Base-by-base conservation (phyloP, 2,888 invertebrate genomes). In the Cremastobaeus sp. region DNA sequence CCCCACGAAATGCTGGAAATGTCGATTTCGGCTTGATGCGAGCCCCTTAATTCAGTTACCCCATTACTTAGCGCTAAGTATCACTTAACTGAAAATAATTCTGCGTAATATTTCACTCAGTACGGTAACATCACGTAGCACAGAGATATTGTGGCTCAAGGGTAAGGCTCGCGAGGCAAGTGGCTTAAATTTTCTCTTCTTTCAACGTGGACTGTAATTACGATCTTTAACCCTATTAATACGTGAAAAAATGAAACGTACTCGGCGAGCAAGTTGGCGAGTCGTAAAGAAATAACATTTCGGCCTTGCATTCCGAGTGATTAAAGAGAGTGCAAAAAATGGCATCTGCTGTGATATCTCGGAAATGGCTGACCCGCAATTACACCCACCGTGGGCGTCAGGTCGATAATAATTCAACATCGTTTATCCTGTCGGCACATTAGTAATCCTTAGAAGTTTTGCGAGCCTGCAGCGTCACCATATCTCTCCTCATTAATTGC, bases 401-500 rank as follows among this genome's bases (percentile, higher is more conserved):
- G 73, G 72, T 70, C 76, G 77, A 77, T 80, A 81, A 86, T 86
- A 85, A 86, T 82, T 86, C 84, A 86, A 65, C 83, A 83, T 84
- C 84, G 84, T 86, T 85, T 86, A 86, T 86, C 83, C 84, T 80
- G 84, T 83, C 82, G 82, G 84, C 84, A 81, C 84, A 84, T 86
- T 85, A 85, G 83, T 86, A 85, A 84, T 84, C 83, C 80, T 83
- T 83, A 74, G 75, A 83, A 83, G 79, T 83, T 81, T 79, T 78
- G 76, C 78, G 80, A 84, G 81, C 84, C 79, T 76, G 75, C 82
- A 79, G 79, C 79, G 74, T 79, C 74, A 82, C 82, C 83, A 83
- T 87, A 86, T 85, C 84, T 85, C 81, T 80, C 76, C 85, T 85
- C 87, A 86, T 87, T 87, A 87, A 87, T 87, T 87, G 86, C 86